A percentile compares a stretch with the other conserved stretches of the same genome.
phyloP scores from a whole-genome alignment of 1,140 invertebrate genomes.

The Achatina immaculata region DNA sequence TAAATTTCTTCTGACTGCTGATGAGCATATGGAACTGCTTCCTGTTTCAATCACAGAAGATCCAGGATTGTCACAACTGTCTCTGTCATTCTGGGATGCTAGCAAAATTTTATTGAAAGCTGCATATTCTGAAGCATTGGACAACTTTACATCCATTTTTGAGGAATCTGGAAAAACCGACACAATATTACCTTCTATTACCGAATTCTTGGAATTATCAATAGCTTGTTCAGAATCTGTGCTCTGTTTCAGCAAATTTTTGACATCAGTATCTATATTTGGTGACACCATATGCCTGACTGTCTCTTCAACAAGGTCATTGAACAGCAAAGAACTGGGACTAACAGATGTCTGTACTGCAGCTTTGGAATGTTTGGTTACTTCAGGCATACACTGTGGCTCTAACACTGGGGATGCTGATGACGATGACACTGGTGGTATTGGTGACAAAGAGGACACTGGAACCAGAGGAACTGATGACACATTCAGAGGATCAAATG shows the following conservation, averaged over 20 bases:
- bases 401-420: background rate
- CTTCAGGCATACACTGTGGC: background rate
- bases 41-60: background rate
- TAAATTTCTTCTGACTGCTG: background rate
- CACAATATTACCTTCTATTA: slow-evolving; percentile 12
- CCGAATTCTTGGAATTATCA: background rate
- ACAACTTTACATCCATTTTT: background rate
- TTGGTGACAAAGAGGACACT: background rate
- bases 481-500: slow-evolving; percentile 39
- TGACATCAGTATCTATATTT: slow-evolving; percentile 30
- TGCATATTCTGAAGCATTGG: background rate
- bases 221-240: background rate
- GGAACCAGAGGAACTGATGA: slow-evolving; percentile 36
- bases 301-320: slow-evolving; percentile 43
- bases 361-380: slow-evolving; percentile 2
- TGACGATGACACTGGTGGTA: background rate
- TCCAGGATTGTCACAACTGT: background rate
- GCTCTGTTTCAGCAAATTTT: slow-evolving; percentile 28
- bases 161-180: background rate
- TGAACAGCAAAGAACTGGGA: slow-evolving; percentile 43
- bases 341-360: slow-evolving; percentile 14
- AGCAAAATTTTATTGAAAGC: background rate
- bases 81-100: background rate
- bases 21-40: background rate
- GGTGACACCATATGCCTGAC: slow-evolving; percentile 34